These are phyloP conservation scores for Molothrus ater DNA, from an alignment of 2,797 vertebrate genomes.

Conservation along the genomic window DNA sequence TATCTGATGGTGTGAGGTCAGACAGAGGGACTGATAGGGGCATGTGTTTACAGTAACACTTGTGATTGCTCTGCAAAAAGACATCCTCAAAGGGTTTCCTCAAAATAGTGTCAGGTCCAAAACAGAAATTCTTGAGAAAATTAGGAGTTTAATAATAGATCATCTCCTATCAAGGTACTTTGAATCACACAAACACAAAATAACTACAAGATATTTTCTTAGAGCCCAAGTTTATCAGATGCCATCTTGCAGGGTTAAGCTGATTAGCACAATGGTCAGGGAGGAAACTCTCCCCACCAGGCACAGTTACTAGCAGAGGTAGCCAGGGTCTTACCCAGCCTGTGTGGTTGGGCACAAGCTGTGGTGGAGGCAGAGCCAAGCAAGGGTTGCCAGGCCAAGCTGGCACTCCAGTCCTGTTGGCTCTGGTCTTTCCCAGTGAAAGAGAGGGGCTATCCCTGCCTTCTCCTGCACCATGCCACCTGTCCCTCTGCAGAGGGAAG, in stretches of 20 bases:
- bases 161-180: background rate
- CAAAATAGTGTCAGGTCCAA: background rate
- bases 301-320: background rate
- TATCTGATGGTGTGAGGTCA: background rate
- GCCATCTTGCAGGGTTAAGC: background rate
- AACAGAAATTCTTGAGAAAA: background rate
- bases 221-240: background rate
- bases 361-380: background rate
- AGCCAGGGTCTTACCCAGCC: background rate
- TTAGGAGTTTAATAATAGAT: background rate
- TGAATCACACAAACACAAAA: background rate
- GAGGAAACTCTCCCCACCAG: background rate
- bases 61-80: background rate
- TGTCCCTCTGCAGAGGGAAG: rapidly evolving
- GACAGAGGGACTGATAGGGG: background rate
- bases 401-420: rapidly evolving
- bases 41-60: background rate
- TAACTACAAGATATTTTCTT: background rate
- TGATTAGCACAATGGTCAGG: background rate
- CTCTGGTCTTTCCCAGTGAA: background rate
- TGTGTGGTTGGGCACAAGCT: background rate
- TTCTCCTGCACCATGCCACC: background rate
- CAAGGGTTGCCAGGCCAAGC: background rate
- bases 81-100: background rate
- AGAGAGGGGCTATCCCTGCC: background rate